A percentile compares a stretch with the other conserved stretches of the same genome.
phyloP scores from a whole-genome alignment of 2,113 vertebrate genomes.

The Paramormyrops kingsleyae region DNA sequence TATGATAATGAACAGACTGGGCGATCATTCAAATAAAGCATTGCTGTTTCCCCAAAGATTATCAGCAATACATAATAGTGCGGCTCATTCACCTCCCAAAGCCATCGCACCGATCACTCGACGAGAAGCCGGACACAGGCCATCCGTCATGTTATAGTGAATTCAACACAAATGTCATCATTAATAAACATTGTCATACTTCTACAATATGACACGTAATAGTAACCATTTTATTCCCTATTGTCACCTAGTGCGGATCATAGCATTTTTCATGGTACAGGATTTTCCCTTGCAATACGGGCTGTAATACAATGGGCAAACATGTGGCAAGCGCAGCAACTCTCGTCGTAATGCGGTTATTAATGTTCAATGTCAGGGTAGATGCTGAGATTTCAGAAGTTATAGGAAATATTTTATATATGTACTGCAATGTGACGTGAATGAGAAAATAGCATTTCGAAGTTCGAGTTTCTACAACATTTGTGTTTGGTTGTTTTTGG shows the following conservation, averaged over 20 bases:
- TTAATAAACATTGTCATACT: slow-evolving; percentile 11
- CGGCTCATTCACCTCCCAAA: neutral
- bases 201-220: neutral
- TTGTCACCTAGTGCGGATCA: neutral
- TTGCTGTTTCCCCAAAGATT: neutral
- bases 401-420: neutral
- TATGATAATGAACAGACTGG: neutral
- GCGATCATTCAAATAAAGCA: neutral
- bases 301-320: neutral
- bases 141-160: slow-evolving; percentile 10
- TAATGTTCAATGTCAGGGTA: neutral
- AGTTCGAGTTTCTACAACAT: neutral
- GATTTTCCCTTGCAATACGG: neutral
- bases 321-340: neutral
- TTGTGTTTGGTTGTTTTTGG: no score
- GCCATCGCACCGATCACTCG: neutral
- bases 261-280: neutral
- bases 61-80: neutral
- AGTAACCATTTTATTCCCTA: neutral
- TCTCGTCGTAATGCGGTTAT: neutral
- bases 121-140: neutral
- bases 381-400: neutral
- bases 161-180: neutral
- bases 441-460: slow-evolving; percentile 20
- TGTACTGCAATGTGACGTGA: neutral